Evolutionary conservation across 2,888 invertebrate species (phyloP), one percentile per base, ranked within the genome.

Genomic region (Tinea pellionella): DNA sequence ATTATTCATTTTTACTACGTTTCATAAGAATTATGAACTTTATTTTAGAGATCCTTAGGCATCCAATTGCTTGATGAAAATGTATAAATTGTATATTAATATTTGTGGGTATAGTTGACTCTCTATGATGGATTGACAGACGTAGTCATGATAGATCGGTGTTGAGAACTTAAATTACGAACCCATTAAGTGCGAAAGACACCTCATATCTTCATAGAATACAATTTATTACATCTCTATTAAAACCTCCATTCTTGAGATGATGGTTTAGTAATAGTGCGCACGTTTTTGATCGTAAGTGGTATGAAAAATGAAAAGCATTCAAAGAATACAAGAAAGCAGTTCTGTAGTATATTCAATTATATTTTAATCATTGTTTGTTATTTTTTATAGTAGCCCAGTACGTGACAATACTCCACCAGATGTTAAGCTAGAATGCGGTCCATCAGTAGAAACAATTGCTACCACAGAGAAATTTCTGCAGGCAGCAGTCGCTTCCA

Each of bases 141-240:
- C 30, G 15, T 13, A 15, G 13, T 7, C 57, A 57, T 57, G 57
- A 57, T 57, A 32, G 30, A 57, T 57, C 32, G 57, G 57, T 57
- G 57, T 32, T 57, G 57, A 57, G 57, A 57, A 57, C 57, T 57
- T 57, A 57, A 30, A 57, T 57, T 57, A 57, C 57, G 15, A 57
- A 57, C 32, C 57, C 29, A 57, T 57, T 57, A 57, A 57, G 19
- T 57, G 57, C 2, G 30, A 57, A 32, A 57, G 57, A 57, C 57
- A 57, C 57, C 32, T 57, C 32, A 57, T 57, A 57, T 32, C 57
- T 57, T 57, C 32, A 57, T 57, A 57, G 30, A 30, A 32, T 57
- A 32, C 30, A 32, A 57, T 57, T 57, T 57, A 57, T 57, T 57
- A 57, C 32, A 57, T n/a, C 57, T 57, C 57, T 15, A 57, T 57